Evolutionary conservation across 2,113 vertebrate species (phyloP), one percentile per base, ranked within the genome.

Genomic region (Galbula dea): DNA sequence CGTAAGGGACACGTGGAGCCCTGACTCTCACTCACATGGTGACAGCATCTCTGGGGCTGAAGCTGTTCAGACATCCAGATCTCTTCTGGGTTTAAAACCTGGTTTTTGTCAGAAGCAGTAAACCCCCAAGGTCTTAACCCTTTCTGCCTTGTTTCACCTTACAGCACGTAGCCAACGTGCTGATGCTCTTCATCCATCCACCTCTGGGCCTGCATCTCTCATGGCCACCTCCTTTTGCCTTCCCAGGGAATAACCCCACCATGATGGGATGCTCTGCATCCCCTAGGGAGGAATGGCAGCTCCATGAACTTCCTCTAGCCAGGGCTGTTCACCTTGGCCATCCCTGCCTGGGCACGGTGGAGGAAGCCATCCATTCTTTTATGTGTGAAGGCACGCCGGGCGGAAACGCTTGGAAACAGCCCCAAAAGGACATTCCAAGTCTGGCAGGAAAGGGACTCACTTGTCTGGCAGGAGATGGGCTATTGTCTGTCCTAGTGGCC

Each of bases 401-500:
- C 39, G 94, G 96, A 96, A 96, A 87, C 4, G 10, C 43, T 90
- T 51, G 94, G 91, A 96, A 95, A 52, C 3, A 6, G 94, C 92
- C 41, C 89, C 32, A 4, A 66, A 59, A 94, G 93, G 96, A 94
- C 94, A 48, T 95, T 94, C 90, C 94, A 71, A 76, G 96, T 96
- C 96, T 93, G 93, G 87, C 95, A 96, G 96, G 96, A 96, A 96
- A 96, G 86, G 26, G 1, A 22, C 62, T 74, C 6, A 7, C 63
- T 92, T 3, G 24, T 93, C 96, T 95, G 95, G 95, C 96, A 96
- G 94, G 91, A 94, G 93, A 94, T 57, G 84, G 93, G 71, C 95
- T 55, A 96, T 96, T 96, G 95, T 96, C 94, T 91, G 78, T 68
- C 23, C 93, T 3, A 12, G 10, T 90, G 92, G 92, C 95, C 79